Percentiles rank a stretch among this genome's conserved stretches.
Evolutionary conservation across 2,888 invertebrate species (phyloP).

Genomic region (Ophonus ardosiacus): DNA sequence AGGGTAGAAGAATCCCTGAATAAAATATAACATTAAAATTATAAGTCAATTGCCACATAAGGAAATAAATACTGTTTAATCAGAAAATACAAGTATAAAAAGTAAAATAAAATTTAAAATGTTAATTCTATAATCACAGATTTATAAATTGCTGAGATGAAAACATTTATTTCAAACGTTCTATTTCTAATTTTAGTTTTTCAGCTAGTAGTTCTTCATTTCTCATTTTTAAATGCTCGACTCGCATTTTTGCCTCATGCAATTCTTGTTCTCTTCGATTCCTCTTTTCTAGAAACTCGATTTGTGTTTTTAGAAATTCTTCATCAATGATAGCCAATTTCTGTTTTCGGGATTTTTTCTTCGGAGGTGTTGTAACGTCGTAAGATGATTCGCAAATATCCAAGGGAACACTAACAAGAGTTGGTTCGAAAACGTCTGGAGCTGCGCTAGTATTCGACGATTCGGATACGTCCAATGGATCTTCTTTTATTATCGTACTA

Average conservation of each 20-base stretch:
- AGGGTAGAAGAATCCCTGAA: neutral
- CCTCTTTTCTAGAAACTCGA: neutral
- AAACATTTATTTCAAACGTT: neutral
- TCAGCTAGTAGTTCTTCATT: constrained; percentile 18
- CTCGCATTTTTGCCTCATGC: neutral
- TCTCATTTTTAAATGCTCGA: constrained; percentile 21
- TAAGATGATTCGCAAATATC: neutral
- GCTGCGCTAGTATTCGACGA: neutral
- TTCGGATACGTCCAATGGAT: neutral
- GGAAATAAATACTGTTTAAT: neutral
- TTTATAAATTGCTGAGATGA: neutral
- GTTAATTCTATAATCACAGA: neutral
- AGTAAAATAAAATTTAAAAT: neutral
- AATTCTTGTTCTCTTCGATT: constrained; percentile 19
- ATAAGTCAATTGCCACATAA: neutral
- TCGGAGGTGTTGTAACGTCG: neutral
- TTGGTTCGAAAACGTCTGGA: neutral
- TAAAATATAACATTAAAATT: neutral
- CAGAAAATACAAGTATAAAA: neutral
- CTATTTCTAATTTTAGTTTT: constrained; percentile 16
- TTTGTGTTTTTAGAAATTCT: constrained; percentile 2
- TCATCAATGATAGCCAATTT: neutral
- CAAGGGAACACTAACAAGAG: neutral
- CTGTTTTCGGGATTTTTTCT: neutral
- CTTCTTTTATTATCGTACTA: constrained; percentile 1